Conservation (phyloP, 2,888 invertebrate species). For the Pterobdella sp. region DNA sequence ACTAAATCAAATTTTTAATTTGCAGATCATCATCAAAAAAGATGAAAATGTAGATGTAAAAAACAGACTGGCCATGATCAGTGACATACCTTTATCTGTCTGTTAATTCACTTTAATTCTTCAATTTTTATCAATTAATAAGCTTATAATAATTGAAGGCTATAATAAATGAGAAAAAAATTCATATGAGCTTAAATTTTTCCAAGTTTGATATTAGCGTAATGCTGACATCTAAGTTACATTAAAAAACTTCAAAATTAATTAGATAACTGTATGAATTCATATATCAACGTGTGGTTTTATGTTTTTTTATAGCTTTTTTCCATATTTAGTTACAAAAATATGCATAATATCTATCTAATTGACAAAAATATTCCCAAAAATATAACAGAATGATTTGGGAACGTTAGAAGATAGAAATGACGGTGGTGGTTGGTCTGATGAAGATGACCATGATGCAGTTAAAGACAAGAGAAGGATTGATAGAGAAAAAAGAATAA, state of each 20-base stretch:
- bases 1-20: slow-evolving; percentile 1
- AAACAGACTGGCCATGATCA: slow-evolving; percentile 28
- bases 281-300: too few species aligned
- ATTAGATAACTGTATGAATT: too few species aligned
- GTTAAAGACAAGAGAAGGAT: slow-evolving; percentile 26
- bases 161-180: too few species aligned
- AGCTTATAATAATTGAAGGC: too few species aligned
- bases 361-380: not conserved
- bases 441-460: slow-evolving; percentile 29
- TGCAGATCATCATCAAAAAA: slow-evolving; percentile 29
- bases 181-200: too few species aligned
- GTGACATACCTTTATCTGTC: slow-evolving; percentile 28
- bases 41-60: slow-evolving; percentile 21
- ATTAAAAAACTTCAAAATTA: too few species aligned
- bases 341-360: not conserved
- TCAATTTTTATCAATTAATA: too few species aligned
- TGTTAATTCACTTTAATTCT: not conserved
- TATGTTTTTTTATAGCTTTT: too few species aligned
- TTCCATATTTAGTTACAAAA: too few species aligned
- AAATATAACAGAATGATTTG: slow-evolving; percentile 27
- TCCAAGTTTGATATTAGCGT: too few species aligned
- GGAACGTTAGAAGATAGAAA: slow-evolving; percentile 31
- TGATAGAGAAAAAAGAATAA: slow-evolving; percentile 29
- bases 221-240: too few species aligned
- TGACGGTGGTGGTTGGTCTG: slow-evolving; percentile 26